Conservation (phyloP, 2,113 vertebrate genomes). For the Oreochromis spilurus region DNA sequence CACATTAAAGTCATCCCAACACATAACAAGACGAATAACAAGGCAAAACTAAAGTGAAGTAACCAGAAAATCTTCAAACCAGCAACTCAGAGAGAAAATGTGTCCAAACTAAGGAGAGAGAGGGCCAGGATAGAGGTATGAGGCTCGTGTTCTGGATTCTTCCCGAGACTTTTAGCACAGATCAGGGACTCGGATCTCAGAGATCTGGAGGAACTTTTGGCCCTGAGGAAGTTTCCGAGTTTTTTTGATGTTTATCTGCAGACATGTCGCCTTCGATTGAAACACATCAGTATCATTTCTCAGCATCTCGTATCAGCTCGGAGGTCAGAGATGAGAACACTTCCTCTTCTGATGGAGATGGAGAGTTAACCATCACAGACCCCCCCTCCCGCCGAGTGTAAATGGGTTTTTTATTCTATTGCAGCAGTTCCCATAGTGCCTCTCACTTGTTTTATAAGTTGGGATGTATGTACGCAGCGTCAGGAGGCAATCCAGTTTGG, state of each 20-base stretch:
- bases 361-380: neutral
- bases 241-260: neutral
- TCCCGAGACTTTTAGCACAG: neutral
- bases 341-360: neutral
- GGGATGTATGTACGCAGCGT: neutral
- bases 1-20: neutral
- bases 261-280: neutral
- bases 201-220: neutral
- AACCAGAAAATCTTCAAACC: neutral
- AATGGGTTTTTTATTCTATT: constrained; percentile 42
- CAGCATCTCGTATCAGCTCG: neutral
- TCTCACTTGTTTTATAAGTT: neutral
- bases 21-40: neutral
- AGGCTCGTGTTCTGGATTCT: neutral
- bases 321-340: neutral
- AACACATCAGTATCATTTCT: neutral
- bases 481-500: constrained; percentile 6
- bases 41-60: neutral
- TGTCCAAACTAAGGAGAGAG: neutral
- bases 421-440: constrained; percentile 22
- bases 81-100: neutral
- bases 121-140: neutral
- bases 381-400: neutral
- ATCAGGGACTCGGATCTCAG: neutral
- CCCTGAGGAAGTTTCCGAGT: neutral